Evolutionary conservation across 2,797 vertebrate species (phyloP).

Genomic region (Rhinogobio ventralis): DNA sequence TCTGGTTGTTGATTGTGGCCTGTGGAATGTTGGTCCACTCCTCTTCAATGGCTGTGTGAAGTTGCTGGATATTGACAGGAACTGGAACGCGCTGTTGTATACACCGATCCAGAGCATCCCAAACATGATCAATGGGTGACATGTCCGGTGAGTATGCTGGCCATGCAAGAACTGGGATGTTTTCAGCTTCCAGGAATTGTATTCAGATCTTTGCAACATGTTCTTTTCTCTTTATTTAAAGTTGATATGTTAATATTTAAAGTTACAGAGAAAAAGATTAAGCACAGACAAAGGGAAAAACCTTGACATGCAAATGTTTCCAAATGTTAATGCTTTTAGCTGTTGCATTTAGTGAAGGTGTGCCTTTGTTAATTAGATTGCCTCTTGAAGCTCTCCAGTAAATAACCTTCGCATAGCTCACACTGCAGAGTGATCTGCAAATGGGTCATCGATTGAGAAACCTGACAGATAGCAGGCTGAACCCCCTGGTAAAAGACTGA

Average conservation of each 20-base stretch:
- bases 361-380: slow-evolving; percentile 53
- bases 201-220: no score
- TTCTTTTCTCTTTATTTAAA: not conserved
- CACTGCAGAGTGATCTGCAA: slow-evolving; percentile 38
- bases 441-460: slow-evolving; percentile 56
- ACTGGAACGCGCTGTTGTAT: no score
- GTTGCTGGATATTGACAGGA: no score
- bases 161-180: no score
- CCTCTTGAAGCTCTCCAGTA: slow-evolving; percentile 28
- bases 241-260: not conserved
- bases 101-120: no score
- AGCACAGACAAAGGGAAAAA: not conserved
- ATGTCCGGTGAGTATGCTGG: no score
- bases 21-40: no score
- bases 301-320: not conserved
- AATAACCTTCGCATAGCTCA: slow-evolving; percentile 43
- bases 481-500: slow-evolving; percentile 19
- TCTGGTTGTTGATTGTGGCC: no score
- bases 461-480: slow-evolving; percentile 39
- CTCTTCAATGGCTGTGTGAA: no score
- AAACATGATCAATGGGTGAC: no score
- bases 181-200: no score
- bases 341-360: slow-evolving; percentile 18
- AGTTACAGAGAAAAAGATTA: not conserved
- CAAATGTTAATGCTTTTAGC: slow-evolving; percentile 22